Percentiles rank a stretch among this genome's conserved stretches.
Evolutionary conservation across 2,888 invertebrate species (phyloP).

Genomic region (Fragum fragum): DNA sequence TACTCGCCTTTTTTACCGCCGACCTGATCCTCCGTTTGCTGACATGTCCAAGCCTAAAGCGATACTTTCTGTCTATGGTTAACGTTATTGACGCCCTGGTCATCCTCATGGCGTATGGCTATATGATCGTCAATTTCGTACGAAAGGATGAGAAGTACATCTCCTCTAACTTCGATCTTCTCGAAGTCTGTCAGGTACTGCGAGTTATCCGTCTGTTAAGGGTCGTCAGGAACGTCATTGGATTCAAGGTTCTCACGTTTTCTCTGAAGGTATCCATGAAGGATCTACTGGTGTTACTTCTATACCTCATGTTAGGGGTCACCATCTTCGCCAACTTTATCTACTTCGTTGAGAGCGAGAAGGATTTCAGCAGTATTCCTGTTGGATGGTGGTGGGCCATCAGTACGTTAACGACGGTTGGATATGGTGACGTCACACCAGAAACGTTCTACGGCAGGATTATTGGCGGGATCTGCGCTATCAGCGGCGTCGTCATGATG

Average conservation of each 20-base stretch:
- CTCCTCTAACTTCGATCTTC: slow-evolving; percentile 49
- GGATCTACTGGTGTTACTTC: slow-evolving; percentile 65
- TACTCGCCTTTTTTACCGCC: slow-evolving; percentile 64
- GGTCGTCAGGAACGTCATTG: slow-evolving; percentile 63
- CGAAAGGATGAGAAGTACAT: slow-evolving; percentile 55
- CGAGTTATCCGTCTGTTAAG: slow-evolving; percentile 68
- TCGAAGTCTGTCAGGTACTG: slow-evolving; percentile 64
- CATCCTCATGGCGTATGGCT: slow-evolving; percentile 60
- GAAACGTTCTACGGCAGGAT: slow-evolving; percentile 63
- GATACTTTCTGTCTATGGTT: slow-evolving; percentile 60
- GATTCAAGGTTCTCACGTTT: slow-evolving; percentile 67
- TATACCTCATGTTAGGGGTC: slow-evolving; percentile 64
- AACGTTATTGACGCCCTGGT: slow-evolving; percentile 66
- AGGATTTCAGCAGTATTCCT: slow-evolving; percentile 63
- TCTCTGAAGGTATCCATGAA: slow-evolving; percentile 59
- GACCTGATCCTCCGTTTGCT: slow-evolving; percentile 60
- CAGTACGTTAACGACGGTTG: slow-evolving; percentile 71
- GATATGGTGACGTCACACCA: slow-evolving; percentile 70
- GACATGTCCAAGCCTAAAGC: slow-evolving; percentile 58
- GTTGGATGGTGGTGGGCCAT: slow-evolving; percentile 72
- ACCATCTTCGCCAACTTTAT: slow-evolving; percentile 70
- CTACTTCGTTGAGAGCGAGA: slow-evolving; percentile 66
- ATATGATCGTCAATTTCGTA: slow-evolving; percentile 54
- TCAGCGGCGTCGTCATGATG: slow-evolving; percentile 68
- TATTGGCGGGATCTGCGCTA: slow-evolving; percentile 65